Evolutionary conservation across 2,888 invertebrate genomes (phyloP), one percentile per base, ranked within the genome.

Genomic region (Scrobipalpa costella): DNA sequence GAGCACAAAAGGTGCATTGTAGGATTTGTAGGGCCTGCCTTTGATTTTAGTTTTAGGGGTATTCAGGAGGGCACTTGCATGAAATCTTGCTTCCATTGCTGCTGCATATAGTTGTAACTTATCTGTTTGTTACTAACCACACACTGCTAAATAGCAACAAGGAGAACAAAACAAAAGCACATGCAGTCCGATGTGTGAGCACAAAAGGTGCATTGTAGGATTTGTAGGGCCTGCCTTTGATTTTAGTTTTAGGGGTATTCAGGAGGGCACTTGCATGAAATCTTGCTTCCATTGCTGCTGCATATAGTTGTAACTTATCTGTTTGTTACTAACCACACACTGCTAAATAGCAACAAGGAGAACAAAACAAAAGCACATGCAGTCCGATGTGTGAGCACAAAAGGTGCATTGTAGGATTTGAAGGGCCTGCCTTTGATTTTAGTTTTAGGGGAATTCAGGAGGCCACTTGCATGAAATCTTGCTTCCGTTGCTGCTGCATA

Each of bases 351-450:
- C 21, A 17, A 50, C 44, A 15, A 15, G n/a, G 15, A 15, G 44
- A n/a, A 44, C 15, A 44, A 50, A 50, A 17, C 19, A 3, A 15
- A 50, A 17, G 11, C 19, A 21, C 17, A n/a, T 69, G 72, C 79
- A 81, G 75, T 71, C 77, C 78, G 78, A 71, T 82, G 82, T 76
- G 66, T 75, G 66, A 60, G 61, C 66, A 83, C 80, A 84, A 84
- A 81, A 75, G 76, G 71, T 72, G 76, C 81, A 74, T 76, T 70
- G 72, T 19, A 17, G 38, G 1, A n/a, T n/a, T n/a, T n/a, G n/a
- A n/a, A n/a, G n/a, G n/a, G n/a, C 0, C 58, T 21, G 21, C 58
- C 58, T 40, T 40, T 40, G 40, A 40, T 58, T 40, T 40, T 13
- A 17, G 17, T 58, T 58, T 57, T 13, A n/a, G 58, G 58, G 58